Base-by-base conservation (phyloP, 2,113 vertebrate species). In the Amphiprion percula region DNA sequence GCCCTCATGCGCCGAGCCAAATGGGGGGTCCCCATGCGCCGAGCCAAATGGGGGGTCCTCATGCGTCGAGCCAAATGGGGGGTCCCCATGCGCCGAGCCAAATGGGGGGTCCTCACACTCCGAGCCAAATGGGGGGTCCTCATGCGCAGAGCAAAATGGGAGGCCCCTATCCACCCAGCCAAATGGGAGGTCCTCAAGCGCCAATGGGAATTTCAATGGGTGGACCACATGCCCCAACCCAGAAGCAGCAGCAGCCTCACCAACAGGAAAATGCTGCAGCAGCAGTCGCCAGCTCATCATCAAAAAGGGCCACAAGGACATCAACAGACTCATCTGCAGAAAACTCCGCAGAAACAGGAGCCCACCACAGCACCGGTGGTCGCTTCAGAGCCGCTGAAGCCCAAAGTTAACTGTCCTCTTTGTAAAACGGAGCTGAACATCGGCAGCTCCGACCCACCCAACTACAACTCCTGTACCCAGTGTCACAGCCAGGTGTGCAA, bases 401-500 rank as follows among this genome's bases (percentile, higher is more conserved):
- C 94, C 59, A 97, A 92, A 91, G 95, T 96, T 74, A 91, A 75
- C 73, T 99, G 98, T 92, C 98, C 98, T 21, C 95, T 99, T 80
- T 99, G 98, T 92, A 97, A 99, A 94, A 97, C 96, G 0, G 96
- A 97, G 90, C 95, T 99, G 87, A 98, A 97, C 0, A 93, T 98
- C 86, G 95, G 96, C 81, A 95, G 95, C 60, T 28, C 89, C 0
- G 95, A 97, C 65, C 94, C 96, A 1, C 94, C 96, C 63, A 99
- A 99, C 94, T 97, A 98, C 90, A 99, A 97, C 86, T 95, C 94
- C 81, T 99, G 98, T 80, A 99, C 98, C 0, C 96, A 96, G 90
- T 99, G 98, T 91, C 95, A 90, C 58, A 96, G 94, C 79, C 97
- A 97, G 93, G 98, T 99, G 92, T 99, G 98, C 91, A 99, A 97